These are phyloP conservation scores for Yponomeuta plumbellus DNA, from an alignment of 2,888 invertebrate genomes.

Conservation along the genomic window DNA sequence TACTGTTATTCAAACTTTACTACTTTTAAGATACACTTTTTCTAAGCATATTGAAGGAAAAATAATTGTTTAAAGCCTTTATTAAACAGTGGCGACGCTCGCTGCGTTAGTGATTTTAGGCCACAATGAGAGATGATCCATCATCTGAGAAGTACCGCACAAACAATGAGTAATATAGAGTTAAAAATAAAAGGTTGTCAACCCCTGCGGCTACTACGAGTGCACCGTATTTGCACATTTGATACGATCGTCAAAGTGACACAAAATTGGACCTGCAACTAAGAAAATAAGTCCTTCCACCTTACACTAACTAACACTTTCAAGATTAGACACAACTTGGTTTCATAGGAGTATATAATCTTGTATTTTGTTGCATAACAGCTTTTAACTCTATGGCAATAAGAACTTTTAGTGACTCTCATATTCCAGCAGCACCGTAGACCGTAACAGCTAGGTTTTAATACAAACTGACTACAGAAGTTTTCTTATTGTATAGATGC, in stretches of 20 bases:
- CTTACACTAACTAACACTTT: constrained; percentile 12
- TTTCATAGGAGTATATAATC: constrained; percentile 28
- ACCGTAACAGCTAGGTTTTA: too few relatives aligned
- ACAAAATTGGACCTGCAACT: constrained; percentile 49
- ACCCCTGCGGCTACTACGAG: constrained; percentile 23
- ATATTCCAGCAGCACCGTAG: too few relatives aligned
- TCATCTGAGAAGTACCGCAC: too few relatives aligned
- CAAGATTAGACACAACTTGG: constrained; percentile 20
- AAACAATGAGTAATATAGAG: not conserved
- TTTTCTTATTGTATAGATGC: too few relatives aligned
- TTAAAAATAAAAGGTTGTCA: constrained; percentile 5
- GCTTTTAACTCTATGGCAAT: not conserved
- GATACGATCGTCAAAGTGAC: constrained; percentile 61
- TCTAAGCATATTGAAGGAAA: too few relatives aligned
- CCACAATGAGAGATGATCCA: too few relatives aligned
- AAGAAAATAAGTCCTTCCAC: constrained; percentile 21
- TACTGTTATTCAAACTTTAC: too few relatives aligned
- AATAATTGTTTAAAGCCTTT: too few relatives aligned
- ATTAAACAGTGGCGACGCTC: too few relatives aligned
- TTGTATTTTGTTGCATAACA: not conserved
- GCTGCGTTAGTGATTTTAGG: too few relatives aligned
- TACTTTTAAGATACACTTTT: too few relatives aligned
- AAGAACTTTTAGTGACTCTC: not conserved
- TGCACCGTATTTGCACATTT: constrained; percentile 45
- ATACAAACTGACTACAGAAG: too few relatives aligned